A percentile compares a stretch with the other conserved stretches of the same genome.
Conservation (phyloP, 2,888 invertebrate species). For the Eupithecia inturbata region DNA sequence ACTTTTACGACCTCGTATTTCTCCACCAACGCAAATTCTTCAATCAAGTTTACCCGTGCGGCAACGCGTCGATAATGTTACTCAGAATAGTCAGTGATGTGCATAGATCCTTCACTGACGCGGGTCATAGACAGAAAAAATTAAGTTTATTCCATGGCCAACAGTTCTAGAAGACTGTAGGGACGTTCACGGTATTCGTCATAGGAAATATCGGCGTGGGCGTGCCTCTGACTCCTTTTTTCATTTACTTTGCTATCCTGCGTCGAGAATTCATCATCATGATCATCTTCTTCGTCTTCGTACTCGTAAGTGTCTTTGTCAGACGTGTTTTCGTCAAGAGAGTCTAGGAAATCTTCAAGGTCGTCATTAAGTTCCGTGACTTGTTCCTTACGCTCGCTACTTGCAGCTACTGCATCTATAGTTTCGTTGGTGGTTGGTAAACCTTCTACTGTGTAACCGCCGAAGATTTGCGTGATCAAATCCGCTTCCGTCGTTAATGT, state of each 20-base stretch:
- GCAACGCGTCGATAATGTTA: background rate
- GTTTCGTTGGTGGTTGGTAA: slow-evolving; percentile 23
- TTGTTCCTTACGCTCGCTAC: slow-evolving; percentile 58
- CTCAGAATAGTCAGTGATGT: background rate
- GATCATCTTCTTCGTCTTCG: slow-evolving; percentile 51
- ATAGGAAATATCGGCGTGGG: slow-evolving; percentile 35
- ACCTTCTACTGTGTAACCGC: slow-evolving; percentile 31
- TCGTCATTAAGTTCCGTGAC: slow-evolving; percentile 66
- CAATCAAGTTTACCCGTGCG: background rate
- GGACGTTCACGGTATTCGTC: slow-evolving; percentile 60
- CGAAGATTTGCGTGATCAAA: slow-evolving; percentile 67
- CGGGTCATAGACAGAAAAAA: slow-evolving; percentile 31
- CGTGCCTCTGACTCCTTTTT: slow-evolving; percentile 36
- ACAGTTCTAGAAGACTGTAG: slow-evolving; percentile 72
- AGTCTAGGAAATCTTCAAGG: slow-evolving; percentile 68
- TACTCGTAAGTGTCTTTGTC: slow-evolving; percentile 52
- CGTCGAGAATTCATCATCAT: slow-evolving; percentile 50
- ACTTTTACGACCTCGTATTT: background rate
- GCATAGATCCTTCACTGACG: slow-evolving; percentile 20
- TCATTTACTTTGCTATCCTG: slow-evolving; percentile 45
- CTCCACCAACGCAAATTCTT: background rate
- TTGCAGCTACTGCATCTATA: slow-evolving; percentile 52
- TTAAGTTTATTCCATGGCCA: slow-evolving; percentile 79
- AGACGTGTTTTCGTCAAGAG: slow-evolving; percentile 56
- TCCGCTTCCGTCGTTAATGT: slow-evolving; percentile 53